Base-by-base conservation (phyloP, 2,797 vertebrate species). In the Antennarius maculatus region DNA sequence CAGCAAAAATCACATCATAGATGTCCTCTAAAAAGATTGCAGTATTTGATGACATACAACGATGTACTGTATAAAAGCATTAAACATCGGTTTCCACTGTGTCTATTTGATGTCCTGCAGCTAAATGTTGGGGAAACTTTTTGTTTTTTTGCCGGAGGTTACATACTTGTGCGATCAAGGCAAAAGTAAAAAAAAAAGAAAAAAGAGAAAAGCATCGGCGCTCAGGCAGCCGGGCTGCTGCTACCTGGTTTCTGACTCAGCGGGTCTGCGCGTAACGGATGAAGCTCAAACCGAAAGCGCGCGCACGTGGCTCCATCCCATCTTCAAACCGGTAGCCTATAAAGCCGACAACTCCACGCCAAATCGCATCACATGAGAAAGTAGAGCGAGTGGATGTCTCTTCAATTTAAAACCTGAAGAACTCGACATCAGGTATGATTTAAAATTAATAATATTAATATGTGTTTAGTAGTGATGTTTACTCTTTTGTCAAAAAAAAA, bases 191-290 rank as follows among this genome's bases (percentile, higher is more conserved):
- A 31, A 34, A 34, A 34, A 34, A 34, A 34, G 31, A 0, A 6
- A 37, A 45, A 74, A 70, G 74, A 70, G 48, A 79, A 74, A 65
- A 23, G 52, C 61, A 5, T 4, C 3, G 3, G 46, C 41, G 34
- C 6, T 43, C 46, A 39, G 42, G 9, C 15, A 54, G 56, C 7
- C 11, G 27, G 71, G 71, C 72, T 77, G 64, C 80, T 82, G 78
- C 23, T 23, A 1, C 86, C 83, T 85, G 49, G 15, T 23, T 68
- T 72, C 66, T 89, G 88, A 89, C 63, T 91, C 88, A 90, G 76
- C 23, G 60, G 61, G 70, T 14, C 61, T 69, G 74, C 76, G 71
- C 42, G 15, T 57, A 61, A 69, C 15, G 74, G 51, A 72, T 48
- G 29, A 43, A 27, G 64, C 59, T 13, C 18, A 9, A 29, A 27